Percentiles rank a stretch among this genome's conserved stretches.
These are phyloP conservation scores for Clostera curtula DNA, from an alignment of 2,888 invertebrate genomes.

Conservation along the genomic window DNA sequence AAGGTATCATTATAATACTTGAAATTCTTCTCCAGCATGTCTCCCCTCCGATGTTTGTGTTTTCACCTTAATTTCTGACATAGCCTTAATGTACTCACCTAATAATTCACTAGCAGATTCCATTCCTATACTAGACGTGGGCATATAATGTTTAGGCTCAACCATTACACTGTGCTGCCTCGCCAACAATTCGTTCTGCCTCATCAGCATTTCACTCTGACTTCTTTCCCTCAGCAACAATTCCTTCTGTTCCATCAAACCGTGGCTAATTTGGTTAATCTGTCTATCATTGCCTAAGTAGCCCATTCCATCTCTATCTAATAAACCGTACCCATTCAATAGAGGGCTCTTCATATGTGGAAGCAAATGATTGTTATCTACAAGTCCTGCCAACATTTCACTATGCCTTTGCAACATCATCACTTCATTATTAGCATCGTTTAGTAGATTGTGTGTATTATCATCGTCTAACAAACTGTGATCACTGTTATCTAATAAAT, in stretches of 20 bases:
- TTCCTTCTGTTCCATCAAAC: slow-evolving; percentile 54
- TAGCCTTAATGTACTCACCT: no score
- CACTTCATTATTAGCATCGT: slow-evolving; percentile 51
- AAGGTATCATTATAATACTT: no score
- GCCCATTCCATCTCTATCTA: slow-evolving; percentile 51
- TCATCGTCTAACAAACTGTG: slow-evolving; percentile 63
- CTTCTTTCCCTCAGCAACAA: slow-evolving; percentile 47
- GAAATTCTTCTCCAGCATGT: no score
- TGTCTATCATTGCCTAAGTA: slow-evolving; percentile 59
- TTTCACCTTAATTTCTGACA: no score
- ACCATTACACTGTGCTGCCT: slow-evolving; percentile 53
- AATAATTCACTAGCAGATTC: slow-evolving; percentile 69
- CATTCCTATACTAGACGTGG: slow-evolving; percentile 56
- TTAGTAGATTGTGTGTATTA: slow-evolving; percentile 52
- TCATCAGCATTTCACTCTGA: slow-evolving; percentile 53
- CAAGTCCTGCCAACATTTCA: slow-evolving; percentile 56
- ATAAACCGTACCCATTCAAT: slow-evolving; percentile 54
- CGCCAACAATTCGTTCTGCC: slow-evolving; percentile 57
- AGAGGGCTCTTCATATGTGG: slow-evolving; percentile 51
- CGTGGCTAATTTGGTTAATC: slow-evolving; percentile 58
- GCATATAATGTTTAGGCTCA: slow-evolving; percentile 60
- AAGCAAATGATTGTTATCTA: slow-evolving; percentile 50
- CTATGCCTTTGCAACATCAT: slow-evolving; percentile 60
- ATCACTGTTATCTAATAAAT: slow-evolving; percentile 61
- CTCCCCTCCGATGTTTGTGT: no score